Conservation (phyloP, 2,113 vertebrate genomes). For the Dryoscopus gambensis region DNA sequence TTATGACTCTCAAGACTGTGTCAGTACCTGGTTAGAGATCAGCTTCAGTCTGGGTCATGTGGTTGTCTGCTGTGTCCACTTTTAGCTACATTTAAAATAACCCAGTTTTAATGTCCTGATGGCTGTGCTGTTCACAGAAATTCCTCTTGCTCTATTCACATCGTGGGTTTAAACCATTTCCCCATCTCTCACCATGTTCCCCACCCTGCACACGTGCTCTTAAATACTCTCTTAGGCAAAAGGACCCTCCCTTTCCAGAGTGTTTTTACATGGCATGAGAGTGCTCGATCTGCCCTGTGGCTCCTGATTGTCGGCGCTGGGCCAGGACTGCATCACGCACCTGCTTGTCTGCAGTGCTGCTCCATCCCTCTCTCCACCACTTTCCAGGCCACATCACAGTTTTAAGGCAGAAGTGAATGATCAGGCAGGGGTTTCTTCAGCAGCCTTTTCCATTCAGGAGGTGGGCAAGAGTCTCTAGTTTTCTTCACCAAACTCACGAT, state of each 20-base stretch:
- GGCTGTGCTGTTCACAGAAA: background rate
- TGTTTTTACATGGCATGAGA: background rate
- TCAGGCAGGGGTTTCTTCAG: background rate
- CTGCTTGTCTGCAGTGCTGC: accelerated
- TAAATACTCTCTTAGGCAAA: background rate
- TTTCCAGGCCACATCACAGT: background rate
- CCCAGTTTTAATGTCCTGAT: background rate
- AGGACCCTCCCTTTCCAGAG: background rate
- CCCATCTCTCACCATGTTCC: background rate
- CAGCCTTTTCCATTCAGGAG: background rate
- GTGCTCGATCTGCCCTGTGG: accelerated
- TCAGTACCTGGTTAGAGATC: background rate
- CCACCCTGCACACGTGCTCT: accelerated
- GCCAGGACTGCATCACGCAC: accelerated
- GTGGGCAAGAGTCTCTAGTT: background rate
- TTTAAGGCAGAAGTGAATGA: background rate
- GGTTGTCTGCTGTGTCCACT: background rate
- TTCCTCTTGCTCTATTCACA: background rate
- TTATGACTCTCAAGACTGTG: background rate
- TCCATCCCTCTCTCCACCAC: background rate
- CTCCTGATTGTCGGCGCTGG: accelerated
- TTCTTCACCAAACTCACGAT: background rate
- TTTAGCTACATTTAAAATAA: slow-evolving; percentile 17
- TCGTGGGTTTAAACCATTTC: background rate
- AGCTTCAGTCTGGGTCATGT: background rate